Conservation (phyloP, 1,140 invertebrate genomes). For the Zaprionus ornatus region DNA sequence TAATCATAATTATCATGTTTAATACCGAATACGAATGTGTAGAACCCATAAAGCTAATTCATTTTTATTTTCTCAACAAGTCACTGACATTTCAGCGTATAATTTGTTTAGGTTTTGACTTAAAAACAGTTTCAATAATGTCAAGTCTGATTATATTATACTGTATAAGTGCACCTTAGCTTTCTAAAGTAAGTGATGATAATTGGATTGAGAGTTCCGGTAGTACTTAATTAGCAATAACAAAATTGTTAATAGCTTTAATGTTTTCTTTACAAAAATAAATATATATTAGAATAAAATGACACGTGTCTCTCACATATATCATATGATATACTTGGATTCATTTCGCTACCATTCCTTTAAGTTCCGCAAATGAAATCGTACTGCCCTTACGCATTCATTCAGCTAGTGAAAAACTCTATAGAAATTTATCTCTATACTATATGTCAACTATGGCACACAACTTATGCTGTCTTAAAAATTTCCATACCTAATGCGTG, state of each 20-base stretch:
- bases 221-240: not conserved
- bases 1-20: not conserved
- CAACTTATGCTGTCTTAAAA: constrained; percentile 14
- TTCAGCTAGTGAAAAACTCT: constrained; percentile 26
- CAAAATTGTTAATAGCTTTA: not conserved
- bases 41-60: not conserved
- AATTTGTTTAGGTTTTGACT: not conserved
- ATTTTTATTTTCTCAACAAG: constrained; percentile 11
- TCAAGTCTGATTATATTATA: constrained; percentile 35
- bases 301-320: constrained; percentile 24
- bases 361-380: not conserved
- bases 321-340: not conserved
- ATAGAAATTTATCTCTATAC: not conserved
- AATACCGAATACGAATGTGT: not conserved
- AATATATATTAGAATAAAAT: not conserved
- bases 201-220: not conserved
- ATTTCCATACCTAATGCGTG: constrained; percentile 36
- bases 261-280: not conserved
- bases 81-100: constrained; percentile 23
- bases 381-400: constrained; percentile 12
- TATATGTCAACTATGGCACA: constrained; percentile 7
- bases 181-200: not conserved
- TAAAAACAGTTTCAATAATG: constrained; percentile 9
- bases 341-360: not conserved
- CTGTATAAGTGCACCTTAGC: not conserved